A percentile compares a stretch with the other conserved stretches of the same genome.
phyloP scores from a whole-genome alignment of 2,113 vertebrate species.

The Neogobius melanostomus region DNA sequence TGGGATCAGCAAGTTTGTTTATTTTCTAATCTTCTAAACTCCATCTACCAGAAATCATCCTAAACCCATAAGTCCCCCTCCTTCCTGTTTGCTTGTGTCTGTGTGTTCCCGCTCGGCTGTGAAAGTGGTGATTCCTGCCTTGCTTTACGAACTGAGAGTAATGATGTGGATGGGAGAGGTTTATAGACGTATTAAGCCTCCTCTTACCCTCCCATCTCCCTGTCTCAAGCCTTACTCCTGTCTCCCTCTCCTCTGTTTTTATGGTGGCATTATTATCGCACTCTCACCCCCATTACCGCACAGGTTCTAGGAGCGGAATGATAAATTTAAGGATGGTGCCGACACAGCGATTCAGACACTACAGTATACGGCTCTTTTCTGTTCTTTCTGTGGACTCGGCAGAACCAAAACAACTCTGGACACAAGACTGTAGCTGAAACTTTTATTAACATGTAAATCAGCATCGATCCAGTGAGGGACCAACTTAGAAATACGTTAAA shows the following conservation, averaged over 20 bases:
- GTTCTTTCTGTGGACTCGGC: constrained; percentile 63
- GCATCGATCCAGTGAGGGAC: not conserved
- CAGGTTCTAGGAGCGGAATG: constrained; percentile 64
- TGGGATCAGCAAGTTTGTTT: too few species aligned
- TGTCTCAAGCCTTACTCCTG: constrained; percentile 21
- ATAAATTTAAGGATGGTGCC: constrained; percentile 67
- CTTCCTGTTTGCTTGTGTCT: constrained; percentile 22
- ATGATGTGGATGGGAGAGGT: constrained; percentile 68
- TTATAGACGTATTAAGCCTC: constrained; percentile 66
- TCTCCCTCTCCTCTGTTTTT: constrained; percentile 57
- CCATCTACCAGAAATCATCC: too few species aligned
- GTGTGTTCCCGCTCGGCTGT: constrained; percentile 56
- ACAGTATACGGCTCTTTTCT: constrained; percentile 24
- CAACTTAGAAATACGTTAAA: not conserved
- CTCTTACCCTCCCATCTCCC: constrained; percentile 32
- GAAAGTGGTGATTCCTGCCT: constrained; percentile 65
- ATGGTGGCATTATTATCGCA: constrained; percentile 63
- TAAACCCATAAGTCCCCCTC: constrained; percentile 4
- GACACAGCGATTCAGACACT: constrained; percentile 59
- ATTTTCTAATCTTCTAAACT: too few species aligned
- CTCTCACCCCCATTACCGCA: constrained; percentile 67
- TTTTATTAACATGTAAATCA: constrained; percentile 6
- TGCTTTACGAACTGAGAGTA: constrained; percentile 61
- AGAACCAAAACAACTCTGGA: constrained; percentile 48
- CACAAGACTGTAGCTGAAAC: constrained; percentile 16